Evolutionary conservation across 2,797 vertebrate species (phyloP).

Genomic region (Helarctos malayanus): DNA sequence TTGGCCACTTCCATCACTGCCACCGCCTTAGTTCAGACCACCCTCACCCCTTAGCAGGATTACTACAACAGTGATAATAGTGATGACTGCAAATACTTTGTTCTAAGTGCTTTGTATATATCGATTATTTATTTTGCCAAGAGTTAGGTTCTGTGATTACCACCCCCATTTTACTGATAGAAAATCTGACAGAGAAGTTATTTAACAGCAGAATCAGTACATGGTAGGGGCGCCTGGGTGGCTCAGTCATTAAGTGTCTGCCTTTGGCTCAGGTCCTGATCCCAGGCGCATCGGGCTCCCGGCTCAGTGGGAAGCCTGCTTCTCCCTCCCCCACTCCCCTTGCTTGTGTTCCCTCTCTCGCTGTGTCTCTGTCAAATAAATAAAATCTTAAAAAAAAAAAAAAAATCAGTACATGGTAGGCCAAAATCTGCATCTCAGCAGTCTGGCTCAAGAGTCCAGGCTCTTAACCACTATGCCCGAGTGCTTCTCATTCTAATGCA

Average conservation of each 20-base stretch:
- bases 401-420: neutral
- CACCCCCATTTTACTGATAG: neutral
- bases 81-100: neutral
- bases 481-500: neutral
- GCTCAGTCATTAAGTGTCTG: no score
- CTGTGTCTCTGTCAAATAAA: no score
- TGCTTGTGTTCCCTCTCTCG: no score
- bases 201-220: neutral
- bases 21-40: neutral
- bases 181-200: conserved; percentile 16
- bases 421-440: neutral
- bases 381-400: no score
- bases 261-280: no score
- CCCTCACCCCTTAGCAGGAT: neutral
- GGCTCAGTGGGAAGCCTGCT: no score
- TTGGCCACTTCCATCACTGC: neutral
- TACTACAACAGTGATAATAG: neutral
- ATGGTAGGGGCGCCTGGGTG: neutral
- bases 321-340: no score
- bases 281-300: no score
- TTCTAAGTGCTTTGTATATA: neutral
- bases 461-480: neutral
- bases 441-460: neutral
- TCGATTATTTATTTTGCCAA: neutral
- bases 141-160: neutral